These are phyloP conservation scores for Centropristis striata DNA, from an alignment of 2,113 vertebrate genomes.

Conservation along the genomic window DNA sequence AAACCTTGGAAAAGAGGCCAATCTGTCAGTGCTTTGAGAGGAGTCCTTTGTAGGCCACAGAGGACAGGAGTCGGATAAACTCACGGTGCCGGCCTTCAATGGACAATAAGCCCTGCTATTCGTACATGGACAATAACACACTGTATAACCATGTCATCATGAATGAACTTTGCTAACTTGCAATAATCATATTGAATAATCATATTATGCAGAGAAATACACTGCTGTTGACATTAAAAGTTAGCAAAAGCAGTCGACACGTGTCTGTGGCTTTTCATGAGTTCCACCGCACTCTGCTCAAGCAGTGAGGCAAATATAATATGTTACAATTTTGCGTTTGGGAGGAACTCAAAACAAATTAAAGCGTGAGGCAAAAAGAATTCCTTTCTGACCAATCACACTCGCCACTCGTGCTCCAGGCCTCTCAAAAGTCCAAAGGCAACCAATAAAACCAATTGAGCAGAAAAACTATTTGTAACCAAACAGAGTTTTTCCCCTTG, in stretches of 20 bases:
- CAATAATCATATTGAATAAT: conserved; percentile 42
- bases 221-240: conserved; percentile 51
- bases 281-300: conserved; percentile 26
- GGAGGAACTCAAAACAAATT: conserved; percentile 65
- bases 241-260: conserved; percentile 48
- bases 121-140: conserved; percentile 69
- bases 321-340: conserved; percentile 54
- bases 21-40: conserved; percentile 71
- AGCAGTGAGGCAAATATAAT: conserved; percentile 53
- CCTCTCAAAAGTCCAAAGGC: conserved; percentile 67
- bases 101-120: conserved; percentile 73
- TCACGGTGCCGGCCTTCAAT: conserved; percentile 65
- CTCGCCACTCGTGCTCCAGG: conserved; percentile 35
- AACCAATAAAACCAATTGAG: conserved; percentile 80
- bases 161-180: conserved; percentile 55
- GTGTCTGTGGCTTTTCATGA: conserved; percentile 62
- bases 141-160: conserved; percentile 58
- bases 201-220: conserved; percentile 39
- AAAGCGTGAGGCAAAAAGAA: conserved; percentile 52
- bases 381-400: conserved; percentile 64
- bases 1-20: conserved; percentile 61
- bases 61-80: conserved; percentile 78
- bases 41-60: conserved; percentile 70
- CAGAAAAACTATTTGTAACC: conserved; percentile 75
- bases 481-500: conserved; percentile 49